Evolutionary conservation across 2,797 vertebrate genomes (phyloP).

Genomic region (Lepilemur septentrionalis): DNA sequence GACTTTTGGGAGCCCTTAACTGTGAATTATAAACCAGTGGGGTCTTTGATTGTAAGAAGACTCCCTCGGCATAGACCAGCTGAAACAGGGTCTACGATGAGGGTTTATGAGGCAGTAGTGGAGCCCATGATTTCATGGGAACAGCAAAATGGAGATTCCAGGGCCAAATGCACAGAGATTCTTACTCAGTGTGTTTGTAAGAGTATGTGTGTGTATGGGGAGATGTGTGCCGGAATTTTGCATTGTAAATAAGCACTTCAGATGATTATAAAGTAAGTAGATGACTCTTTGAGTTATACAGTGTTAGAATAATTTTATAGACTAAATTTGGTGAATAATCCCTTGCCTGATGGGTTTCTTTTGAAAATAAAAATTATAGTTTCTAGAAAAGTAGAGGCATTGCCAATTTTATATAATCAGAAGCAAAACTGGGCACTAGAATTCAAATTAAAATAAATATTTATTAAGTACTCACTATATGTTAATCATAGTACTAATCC

Average conservation of each 20-base stretch:
- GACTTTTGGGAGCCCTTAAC: not conserved
- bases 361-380: not conserved
- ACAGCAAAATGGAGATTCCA: not conserved
- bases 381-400: not conserved
- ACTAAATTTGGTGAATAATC: not conserved
- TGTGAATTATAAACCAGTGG: not conserved
- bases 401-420: slow-evolving; percentile 1
- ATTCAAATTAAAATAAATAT: not conserved
- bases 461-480: not conserved
- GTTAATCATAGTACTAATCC: not conserved
- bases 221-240: not conserved
- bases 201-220: not conserved
- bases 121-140: not conserved
- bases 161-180: not conserved
- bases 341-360: not conserved
- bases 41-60: not conserved
- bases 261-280: not conserved
- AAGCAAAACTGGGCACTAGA: not conserved
- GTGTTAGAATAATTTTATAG: not conserved
- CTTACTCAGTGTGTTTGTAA: slow-evolving; percentile 17
- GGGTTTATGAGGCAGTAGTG: not conserved
- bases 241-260: not conserved
- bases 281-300: not conserved
- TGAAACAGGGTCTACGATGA: not conserved
- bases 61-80: not conserved